phyloP scores from a whole-genome alignment of 2,888 invertebrate genomes.

The Lobophora halterata region DNA sequence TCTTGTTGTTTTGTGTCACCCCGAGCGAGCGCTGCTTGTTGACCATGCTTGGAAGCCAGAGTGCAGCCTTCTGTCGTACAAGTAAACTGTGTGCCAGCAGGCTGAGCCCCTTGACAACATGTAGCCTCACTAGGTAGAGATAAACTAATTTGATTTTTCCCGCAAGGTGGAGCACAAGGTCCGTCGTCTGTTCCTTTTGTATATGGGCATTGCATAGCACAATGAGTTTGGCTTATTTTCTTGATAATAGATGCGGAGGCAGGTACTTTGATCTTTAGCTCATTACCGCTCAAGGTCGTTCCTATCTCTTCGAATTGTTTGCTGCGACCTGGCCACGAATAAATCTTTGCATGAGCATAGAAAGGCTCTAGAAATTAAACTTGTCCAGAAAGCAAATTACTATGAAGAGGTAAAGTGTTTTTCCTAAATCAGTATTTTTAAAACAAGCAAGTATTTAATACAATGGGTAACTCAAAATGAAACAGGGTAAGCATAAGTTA shows the following conservation, averaged over 20 bases:
- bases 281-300: constrained; percentile 65
- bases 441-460: too few relatives aligned
- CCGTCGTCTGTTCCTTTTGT: constrained; percentile 44
- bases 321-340: constrained; percentile 73
- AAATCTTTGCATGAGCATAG: constrained; percentile 57
- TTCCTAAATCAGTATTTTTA: too few relatives aligned
- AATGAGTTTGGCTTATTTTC: constrained; percentile 73
- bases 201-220: constrained; percentile 63
- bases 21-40: constrained; percentile 48
- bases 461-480: too few relatives aligned
- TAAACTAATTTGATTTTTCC: constrained; percentile 69
- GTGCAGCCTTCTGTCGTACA: constrained; percentile 71
- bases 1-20: constrained; percentile 59
- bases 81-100: constrained; percentile 64
- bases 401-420: neutral
- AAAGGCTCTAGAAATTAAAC: neutral
- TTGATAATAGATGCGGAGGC: constrained; percentile 63
- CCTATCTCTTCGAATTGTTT: constrained; percentile 74
- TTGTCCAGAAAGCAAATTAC: constrained; percentile 20
- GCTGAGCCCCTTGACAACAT: constrained; percentile 58
- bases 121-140: constrained; percentile 57
- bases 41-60: constrained; percentile 57
- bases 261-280: constrained; percentile 72
- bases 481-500: too few relatives aligned
- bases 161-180: constrained; percentile 61